Evolutionary conservation across 2,113 vertebrate species (phyloP).

Genomic region (Dendropsophus ebraccatus): DNA sequence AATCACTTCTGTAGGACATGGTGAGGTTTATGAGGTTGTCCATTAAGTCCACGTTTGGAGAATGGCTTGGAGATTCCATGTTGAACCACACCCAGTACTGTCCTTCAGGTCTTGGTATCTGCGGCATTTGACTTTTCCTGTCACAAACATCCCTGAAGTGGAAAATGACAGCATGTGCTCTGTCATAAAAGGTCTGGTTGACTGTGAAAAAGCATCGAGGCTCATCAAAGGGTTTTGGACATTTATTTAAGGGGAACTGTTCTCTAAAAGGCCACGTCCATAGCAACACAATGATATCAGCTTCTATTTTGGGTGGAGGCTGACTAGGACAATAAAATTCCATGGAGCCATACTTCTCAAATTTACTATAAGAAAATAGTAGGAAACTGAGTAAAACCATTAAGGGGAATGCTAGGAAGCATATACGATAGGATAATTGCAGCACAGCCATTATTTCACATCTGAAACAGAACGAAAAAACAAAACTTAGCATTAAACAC

Average conservation of each 20-base stretch:
- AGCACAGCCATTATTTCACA: background rate
- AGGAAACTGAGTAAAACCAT: background rate
- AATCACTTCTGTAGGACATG: too few relatives aligned
- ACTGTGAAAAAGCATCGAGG: background rate
- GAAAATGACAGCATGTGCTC: slow-evolving; percentile 27
- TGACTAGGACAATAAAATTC: background rate
- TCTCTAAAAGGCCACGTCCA: slow-evolving; percentile 33
- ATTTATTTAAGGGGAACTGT: background rate
- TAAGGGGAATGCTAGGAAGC: background rate
- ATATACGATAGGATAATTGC: background rate
- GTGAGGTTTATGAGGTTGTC: too few relatives aligned
- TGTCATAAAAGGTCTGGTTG: background rate
- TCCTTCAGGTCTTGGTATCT: too few relatives aligned
- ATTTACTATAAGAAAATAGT: background rate
- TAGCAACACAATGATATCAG: background rate
- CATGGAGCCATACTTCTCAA: too few relatives aligned
- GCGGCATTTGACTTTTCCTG: too few relatives aligned
- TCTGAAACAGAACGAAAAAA: background rate
- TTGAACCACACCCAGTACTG: too few relatives aligned
- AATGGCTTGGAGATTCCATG: too few relatives aligned
- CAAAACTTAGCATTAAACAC: background rate
- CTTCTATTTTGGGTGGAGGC: background rate
- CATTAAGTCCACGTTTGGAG: too few relatives aligned
- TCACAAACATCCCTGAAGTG: background rate
- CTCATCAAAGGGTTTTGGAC: background rate